Base-by-base conservation (phyloP, 2,113 vertebrate species). In the Anguilla rostrata region DNA sequence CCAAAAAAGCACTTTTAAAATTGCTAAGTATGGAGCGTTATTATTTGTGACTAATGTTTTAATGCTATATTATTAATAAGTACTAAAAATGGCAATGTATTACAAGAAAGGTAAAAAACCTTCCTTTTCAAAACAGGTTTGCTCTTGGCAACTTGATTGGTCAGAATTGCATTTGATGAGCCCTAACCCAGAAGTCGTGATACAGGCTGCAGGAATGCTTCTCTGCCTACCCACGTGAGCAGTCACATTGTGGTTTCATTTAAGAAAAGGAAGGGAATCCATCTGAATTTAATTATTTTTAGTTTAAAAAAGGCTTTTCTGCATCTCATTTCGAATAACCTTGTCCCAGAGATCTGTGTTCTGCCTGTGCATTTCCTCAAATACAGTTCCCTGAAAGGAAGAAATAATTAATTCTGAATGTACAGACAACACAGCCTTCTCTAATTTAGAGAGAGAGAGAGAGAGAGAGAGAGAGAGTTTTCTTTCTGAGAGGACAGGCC, bases 261-360 rank as follows among this genome's bases (percentile, higher is more conserved):
- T 29, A 29, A 83, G 26, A 11, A 46, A 82, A 41, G 43, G 20
- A 46, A 41, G 20, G 43, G 43, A 57, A 12, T 34, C 49, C 82
- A 83, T 83, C 49, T 53, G 46, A n/a, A 12, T 57, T 53, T 57
- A 57, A 83, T 83, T 83, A 56, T 71, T 71, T 71, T n/a, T 15
- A 3, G 56, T 60, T 16, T 16, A 60, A 60, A 60, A 46, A 46
- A 46, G 57, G 7, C 57, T 60, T 60, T 60, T 60, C 6, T 3
- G 12, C 57, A 2, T 14, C 57, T 16, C 57, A 16, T 60, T 60
- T 60, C 5, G 18, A 26, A 22, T 7, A 26, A 66, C 7, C 18
- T 66, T 15, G 60, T 66, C 22, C 5, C 20, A 66, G 20, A 26
- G 60, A 66, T 60, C 18, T 0, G 18, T 60, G 6, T 60, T 9